phyloP scores from a whole-genome alignment of 1,140 invertebrate genomes.

The Zaprionus kolodkinae region DNA sequence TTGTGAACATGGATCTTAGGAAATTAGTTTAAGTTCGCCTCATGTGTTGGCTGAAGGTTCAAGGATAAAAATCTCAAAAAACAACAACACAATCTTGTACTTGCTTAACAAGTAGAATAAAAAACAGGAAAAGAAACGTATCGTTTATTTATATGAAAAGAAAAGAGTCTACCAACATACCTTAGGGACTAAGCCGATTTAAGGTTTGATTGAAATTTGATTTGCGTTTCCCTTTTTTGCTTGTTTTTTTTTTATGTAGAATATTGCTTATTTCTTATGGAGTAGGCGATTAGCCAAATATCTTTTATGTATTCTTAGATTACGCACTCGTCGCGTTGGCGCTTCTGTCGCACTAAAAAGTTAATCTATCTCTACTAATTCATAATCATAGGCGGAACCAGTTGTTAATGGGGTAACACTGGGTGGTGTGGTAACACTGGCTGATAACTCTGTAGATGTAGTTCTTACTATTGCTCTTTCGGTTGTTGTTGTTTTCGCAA shows the following conservation, averaged over 20 bases:
- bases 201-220: not conserved
- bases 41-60: not conserved
- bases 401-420: not conserved
- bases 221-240: not conserved
- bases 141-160: no score
- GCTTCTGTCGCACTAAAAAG: not conserved
- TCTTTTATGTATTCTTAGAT: not conserved
- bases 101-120: not conserved
- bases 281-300: not conserved
- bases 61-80: no score
- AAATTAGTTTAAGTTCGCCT: not conserved
- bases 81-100: not conserved
- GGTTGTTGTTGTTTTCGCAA: not conserved
- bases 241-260: not conserved
- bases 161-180: not conserved
- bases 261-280: not conserved
- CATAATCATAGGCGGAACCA: not conserved
- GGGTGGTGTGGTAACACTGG: not conserved
- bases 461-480: not conserved
- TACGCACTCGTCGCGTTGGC: not conserved
- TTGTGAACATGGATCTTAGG: no score
- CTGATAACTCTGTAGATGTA: not conserved
- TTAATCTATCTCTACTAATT: not conserved
- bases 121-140: no score
- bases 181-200: not conserved